Percentiles rank a stretch among this genome's conserved stretches.
Evolutionary conservation across 2,888 invertebrate species (phyloP).

Genomic region (Xylocampa areola): DNA sequence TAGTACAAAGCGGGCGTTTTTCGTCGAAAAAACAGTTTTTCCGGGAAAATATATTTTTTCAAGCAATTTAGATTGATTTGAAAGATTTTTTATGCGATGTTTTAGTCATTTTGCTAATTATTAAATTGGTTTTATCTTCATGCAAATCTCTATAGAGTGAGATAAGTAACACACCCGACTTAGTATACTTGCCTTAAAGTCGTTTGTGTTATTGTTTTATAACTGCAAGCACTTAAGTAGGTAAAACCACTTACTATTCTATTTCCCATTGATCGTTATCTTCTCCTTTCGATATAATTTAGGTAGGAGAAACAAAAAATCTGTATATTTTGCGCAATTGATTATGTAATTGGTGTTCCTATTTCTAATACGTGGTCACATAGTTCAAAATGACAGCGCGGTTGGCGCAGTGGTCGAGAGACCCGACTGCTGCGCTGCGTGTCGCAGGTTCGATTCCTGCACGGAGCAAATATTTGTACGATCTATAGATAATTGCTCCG

Average conservation of each 20-base stretch:
- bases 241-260: background rate
- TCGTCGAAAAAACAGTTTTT: conserved; percentile 63
- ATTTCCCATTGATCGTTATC: too few relatives aligned
- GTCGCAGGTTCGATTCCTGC: too few relatives aligned
- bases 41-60: conserved; percentile 51
- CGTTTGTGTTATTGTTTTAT: background rate
- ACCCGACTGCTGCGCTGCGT: too few relatives aligned
- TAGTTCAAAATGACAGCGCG: too few relatives aligned
- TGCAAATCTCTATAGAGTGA: background rate
- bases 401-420: too few relatives aligned
- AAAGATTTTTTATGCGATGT: background rate
- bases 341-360: too few relatives aligned
- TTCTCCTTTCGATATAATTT: too few relatives aligned
- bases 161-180: background rate
- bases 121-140: conserved; percentile 2
- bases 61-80: conserved; percentile 20
- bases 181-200: background rate
- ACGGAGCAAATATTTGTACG: too few relatives aligned
- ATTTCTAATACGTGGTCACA: too few relatives aligned
- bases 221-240: background rate
- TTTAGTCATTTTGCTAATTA: background rate
- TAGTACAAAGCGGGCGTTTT: conserved; percentile 68
- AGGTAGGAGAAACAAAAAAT: too few relatives aligned
- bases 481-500: too few relatives aligned
- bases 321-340: too few relatives aligned